phyloP scores from a whole-genome alignment of 2,888 invertebrate genomes.

The Oxytorus armatus region DNA sequence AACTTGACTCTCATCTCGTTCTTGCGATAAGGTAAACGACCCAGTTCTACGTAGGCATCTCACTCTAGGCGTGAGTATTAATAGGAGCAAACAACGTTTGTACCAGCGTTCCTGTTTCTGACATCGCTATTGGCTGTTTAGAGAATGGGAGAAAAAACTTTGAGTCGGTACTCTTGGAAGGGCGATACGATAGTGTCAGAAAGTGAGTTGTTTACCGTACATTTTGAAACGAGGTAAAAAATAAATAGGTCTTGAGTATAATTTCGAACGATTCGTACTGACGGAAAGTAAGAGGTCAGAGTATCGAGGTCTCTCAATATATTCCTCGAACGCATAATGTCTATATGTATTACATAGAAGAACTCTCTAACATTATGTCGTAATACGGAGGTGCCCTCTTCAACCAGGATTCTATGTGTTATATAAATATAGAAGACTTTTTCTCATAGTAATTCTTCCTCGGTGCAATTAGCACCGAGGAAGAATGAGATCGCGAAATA shows the following conservation, averaged over 20 bases:
- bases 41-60: no score
- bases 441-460: conserved; percentile 63
- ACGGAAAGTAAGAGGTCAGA: conserved; percentile 23
- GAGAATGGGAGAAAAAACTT: no score
- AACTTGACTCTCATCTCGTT: not conserved
- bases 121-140: no score
- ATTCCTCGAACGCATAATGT: conserved; percentile 47
- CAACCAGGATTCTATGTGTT: conserved; percentile 6
- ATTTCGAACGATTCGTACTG: conserved; percentile 27
- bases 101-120: no score
- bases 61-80: no score
- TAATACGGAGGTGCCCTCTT: conserved; percentile 48
- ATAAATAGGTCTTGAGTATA: conserved; percentile 17
- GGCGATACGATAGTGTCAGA: no score
- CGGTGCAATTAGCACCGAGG: conserved; percentile 54
- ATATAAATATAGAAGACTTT: conserved; percentile 36
- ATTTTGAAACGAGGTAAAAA: no score
- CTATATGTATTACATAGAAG: conserved; percentile 14
- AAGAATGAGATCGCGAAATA: conserved; percentile 41
- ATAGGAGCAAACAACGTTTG: no score
- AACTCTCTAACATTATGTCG: conserved; percentile 49
- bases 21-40: not conserved
- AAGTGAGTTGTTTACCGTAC: no score
- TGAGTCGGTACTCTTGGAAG: no score
- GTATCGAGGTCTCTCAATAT: conserved; percentile 57